These are phyloP conservation scores for Euthynnus affinis DNA, from an alignment of 2,797 vertebrate species.

Conservation along the genomic window DNA sequence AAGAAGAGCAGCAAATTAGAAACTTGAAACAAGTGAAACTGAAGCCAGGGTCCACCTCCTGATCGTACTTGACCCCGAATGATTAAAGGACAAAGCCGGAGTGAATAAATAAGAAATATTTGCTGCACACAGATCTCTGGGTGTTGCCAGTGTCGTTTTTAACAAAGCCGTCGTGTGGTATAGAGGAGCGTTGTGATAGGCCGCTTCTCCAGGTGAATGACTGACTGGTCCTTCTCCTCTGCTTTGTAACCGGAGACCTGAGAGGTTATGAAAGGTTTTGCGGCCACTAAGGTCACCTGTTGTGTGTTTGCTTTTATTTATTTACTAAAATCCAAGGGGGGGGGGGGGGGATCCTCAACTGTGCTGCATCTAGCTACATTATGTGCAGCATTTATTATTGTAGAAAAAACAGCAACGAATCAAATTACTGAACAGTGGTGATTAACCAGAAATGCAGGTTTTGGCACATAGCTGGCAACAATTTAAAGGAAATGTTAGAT, in stretches of 20 bases:
- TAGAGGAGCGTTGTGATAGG: slow-evolving; percentile 17
- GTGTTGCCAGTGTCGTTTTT: background rate
- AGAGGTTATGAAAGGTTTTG: slow-evolving; percentile 33
- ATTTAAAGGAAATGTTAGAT: background rate
- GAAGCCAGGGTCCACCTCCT: background rate
- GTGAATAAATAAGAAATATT: background rate
- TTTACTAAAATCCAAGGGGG: background rate
- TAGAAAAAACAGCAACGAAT: background rate
- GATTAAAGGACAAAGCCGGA: background rate
- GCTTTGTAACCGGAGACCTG: slow-evolving; percentile 29
- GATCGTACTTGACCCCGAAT: background rate
- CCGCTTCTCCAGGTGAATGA: background rate
- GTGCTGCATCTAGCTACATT: background rate
- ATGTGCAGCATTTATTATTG: background rate
- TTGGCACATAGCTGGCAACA: background rate
- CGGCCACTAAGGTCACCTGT: slow-evolving; percentile 14
- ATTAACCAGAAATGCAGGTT: slow-evolving; percentile 1
- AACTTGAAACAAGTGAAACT: slow-evolving; percentile 12
- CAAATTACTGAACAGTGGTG: too few species aligned
- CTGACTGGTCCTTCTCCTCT: slow-evolving; percentile 10
- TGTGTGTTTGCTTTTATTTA: slow-evolving; percentile 2
- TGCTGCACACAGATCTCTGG: background rate
- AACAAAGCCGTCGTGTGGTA: background rate
- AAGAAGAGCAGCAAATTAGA: slow-evolving; percentile 1
- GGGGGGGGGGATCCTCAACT: background rate